phyloP scores from a whole-genome alignment of 2,113 vertebrate species.

The Leucopsar rothschildi region DNA sequence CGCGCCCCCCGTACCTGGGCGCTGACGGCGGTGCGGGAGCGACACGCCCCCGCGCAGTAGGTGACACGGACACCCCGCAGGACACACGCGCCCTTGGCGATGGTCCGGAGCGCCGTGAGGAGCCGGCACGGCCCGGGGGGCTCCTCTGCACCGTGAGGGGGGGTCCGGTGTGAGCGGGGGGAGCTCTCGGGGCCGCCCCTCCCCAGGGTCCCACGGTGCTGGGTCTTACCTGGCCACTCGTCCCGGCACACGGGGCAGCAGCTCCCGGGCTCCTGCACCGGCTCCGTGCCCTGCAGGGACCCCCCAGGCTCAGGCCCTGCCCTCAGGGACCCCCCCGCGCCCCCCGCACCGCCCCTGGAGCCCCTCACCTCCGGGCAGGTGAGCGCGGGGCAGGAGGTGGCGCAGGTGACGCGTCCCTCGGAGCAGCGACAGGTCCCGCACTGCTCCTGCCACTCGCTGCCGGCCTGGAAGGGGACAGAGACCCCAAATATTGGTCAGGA shows the following conservation, averaged over 20 bases:
- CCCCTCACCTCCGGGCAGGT: neutral
- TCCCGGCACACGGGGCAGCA: constrained; percentile 85
- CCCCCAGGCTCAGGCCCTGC: neutral
- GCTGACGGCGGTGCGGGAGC: constrained; percentile 82
- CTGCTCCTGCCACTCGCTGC: neutral
- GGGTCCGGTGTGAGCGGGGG: neutral
- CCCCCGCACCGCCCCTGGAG: neutral
- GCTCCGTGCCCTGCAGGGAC: constrained; percentile 75
- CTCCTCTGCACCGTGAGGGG: constrained; percentile 54
- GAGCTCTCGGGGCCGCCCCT: neutral
- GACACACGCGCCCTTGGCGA: constrained; percentile 84
- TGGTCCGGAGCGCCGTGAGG: constrained; percentile 80
- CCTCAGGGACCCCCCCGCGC: neutral
- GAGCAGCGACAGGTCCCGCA: neutral
- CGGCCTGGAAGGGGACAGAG: neutral
- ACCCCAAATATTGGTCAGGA: no score
- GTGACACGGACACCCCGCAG: constrained; percentile 84
- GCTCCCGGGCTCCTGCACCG: constrained; percentile 75
- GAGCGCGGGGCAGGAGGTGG: neutral
- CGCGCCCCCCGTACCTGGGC: constrained; percentile 69
- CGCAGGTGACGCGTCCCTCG: neutral
- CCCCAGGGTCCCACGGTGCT: neutral
- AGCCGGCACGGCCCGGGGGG: constrained; percentile 69
- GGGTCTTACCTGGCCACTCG: constrained; percentile 68
- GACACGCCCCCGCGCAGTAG: constrained; percentile 85